These are phyloP conservation scores for Lepilemur septentrionalis DNA, from an alignment of 2,797 vertebrate species.

Conservation along the genomic window DNA sequence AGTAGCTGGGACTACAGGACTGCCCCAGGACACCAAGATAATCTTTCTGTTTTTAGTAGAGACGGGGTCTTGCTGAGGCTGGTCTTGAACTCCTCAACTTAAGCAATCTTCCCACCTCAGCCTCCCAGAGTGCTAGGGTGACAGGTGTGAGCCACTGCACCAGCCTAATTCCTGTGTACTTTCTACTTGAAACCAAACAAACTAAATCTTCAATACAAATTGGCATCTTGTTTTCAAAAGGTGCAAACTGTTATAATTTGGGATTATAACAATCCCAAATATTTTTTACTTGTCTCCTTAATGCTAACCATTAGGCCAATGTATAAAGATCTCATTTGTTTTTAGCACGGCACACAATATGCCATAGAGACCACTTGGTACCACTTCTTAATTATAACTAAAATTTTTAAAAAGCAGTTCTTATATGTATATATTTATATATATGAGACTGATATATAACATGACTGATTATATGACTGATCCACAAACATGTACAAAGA, in stretches of 20 bases:
- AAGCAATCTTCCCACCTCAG: too few species aligned
- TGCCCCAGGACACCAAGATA: too few species aligned
- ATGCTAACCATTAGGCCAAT: background rate
- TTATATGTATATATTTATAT: background rate
- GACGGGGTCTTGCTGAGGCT: too few species aligned
- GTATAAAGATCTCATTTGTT: background rate
- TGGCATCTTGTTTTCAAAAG: background rate
- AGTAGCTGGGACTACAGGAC: too few species aligned
- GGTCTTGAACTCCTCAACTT: too few species aligned
- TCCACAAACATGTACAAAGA: background rate
- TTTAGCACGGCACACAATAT: background rate
- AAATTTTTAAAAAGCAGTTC: background rate
- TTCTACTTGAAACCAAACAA: background rate
- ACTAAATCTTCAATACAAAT: background rate
- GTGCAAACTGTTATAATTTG: background rate
- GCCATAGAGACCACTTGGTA: background rate
- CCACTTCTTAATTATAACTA: background rate
- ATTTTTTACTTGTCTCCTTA: background rate
- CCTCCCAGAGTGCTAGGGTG: too few species aligned
- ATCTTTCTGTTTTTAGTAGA: too few species aligned
- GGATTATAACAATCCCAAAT: background rate
- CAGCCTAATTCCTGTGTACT: background rate
- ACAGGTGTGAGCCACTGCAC: too few species aligned
- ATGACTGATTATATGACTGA: background rate
- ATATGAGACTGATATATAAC: background rate